Conservation (phyloP, 2,113 vertebrate genomes). For the Malurus melanocephalus region DNA sequence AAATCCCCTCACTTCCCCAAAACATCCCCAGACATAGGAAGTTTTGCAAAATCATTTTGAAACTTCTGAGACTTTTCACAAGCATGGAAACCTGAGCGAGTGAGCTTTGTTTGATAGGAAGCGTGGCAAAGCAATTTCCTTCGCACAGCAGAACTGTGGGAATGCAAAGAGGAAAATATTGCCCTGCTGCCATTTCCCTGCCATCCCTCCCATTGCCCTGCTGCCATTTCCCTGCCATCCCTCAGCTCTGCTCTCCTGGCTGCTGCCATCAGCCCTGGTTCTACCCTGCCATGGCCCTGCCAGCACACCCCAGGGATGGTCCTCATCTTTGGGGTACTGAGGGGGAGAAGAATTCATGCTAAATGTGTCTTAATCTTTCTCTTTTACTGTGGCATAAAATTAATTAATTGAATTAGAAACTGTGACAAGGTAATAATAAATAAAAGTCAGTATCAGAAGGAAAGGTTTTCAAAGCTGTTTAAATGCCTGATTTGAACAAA, state of each 20-base stretch:
- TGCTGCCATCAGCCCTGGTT: neutral
- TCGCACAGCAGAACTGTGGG: neutral
- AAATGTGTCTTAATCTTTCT: neutral
- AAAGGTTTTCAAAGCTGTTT: constrained; percentile 9
- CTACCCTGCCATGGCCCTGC: neutral
- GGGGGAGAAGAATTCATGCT: neutral
- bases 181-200: neutral
- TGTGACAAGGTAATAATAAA: constrained; percentile 2
- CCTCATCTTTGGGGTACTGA: neutral
- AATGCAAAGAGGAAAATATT: neutral
- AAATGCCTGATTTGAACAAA: constrained; percentile 7
- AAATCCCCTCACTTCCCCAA: neutral
- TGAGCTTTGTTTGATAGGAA: neutral
- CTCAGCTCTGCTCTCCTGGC: neutral
- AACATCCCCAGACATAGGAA: neutral
- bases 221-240: neutral
- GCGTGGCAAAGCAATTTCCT: neutral
- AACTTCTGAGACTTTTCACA: neutral
- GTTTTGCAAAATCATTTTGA: neutral
- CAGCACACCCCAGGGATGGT: neutral
- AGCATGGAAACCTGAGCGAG: neutral
- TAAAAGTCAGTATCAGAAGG: neutral
- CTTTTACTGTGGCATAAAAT: neutral
- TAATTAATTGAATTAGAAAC: constrained; percentile 24
- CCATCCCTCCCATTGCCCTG: neutral